These are phyloP conservation scores for Tricholauxania praeusta DNA, from an alignment of 2,888 invertebrate species.

Conservation along the genomic window DNA sequence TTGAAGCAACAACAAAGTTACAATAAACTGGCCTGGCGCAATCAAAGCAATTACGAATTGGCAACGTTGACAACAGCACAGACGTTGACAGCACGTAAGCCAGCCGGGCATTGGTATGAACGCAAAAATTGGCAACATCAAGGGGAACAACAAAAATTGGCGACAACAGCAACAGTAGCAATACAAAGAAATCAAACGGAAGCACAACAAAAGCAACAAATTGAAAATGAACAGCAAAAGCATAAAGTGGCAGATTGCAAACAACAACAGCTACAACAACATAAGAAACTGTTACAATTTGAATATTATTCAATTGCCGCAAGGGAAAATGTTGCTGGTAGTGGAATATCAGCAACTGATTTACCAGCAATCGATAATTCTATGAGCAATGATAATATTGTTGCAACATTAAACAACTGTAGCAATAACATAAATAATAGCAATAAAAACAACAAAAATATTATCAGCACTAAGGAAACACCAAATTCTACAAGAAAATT, in stretches of 20 bases:
- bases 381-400: background rate
- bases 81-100: conserved; percentile 29
- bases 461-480: conserved; percentile 15
- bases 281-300: background rate
- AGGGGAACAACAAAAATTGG: conserved; percentile 32
- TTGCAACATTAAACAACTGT: conserved; percentile 23
- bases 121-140: conserved; percentile 49
- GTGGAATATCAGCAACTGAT: background rate
- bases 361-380: background rate
- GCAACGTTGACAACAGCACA: conserved; percentile 40
- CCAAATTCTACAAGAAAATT: conserved; percentile 6
- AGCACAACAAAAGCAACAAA: background rate
- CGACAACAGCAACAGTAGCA: conserved; percentile 40
- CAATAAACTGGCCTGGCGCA: conserved; percentile 39
- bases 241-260: background rate
- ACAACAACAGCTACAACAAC: conserved; percentile 12
- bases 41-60: conserved; percentile 51
- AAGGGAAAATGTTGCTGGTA: background rate
- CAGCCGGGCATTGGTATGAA: conserved; percentile 44
- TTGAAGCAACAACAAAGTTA: conserved; percentile 14
- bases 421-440: conserved; percentile 34
- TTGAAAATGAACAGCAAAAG: background rate
- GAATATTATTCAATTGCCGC: background rate
- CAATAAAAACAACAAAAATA: conserved; percentile 32
- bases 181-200: background rate